These are phyloP conservation scores for Oreortyx pictus DNA, from an alignment of 2,797 vertebrate species.

Conservation along the genomic window DNA sequence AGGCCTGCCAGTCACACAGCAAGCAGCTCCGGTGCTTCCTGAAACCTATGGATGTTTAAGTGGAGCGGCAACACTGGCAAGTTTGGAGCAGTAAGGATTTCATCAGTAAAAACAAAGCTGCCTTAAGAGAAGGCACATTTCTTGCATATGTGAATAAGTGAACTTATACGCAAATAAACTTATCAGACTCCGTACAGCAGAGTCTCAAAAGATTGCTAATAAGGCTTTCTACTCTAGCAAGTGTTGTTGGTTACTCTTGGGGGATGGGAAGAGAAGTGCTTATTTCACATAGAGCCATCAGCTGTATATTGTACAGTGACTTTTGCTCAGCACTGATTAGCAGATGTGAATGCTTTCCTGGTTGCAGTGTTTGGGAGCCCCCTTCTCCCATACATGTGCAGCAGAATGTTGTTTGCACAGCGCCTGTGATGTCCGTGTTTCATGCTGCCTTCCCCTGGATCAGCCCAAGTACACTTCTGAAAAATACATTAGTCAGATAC, in stretches of 20 bases:
- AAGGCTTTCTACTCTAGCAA: neutral
- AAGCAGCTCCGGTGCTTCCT: neutral
- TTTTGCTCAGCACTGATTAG: neutral
- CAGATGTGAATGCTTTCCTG: neutral
- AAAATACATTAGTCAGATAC: neutral
- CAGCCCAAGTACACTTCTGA: neutral
- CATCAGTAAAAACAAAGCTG: neutral
- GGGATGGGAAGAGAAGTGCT: neutral
- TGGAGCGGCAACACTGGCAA: neutral
- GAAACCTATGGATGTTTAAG: rapidly evolving
- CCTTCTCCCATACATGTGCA: neutral
- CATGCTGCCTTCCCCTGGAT: neutral
- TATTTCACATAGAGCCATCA: neutral
- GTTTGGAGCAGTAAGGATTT: neutral
- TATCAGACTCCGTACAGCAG: rapidly evolving
- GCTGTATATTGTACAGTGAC: neutral
- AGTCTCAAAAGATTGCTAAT: neutral
- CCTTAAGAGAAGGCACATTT: neutral
- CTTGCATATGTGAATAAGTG: neutral
- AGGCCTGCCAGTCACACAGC: neutral
- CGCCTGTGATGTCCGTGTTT: neutral
- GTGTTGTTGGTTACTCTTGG: neutral
- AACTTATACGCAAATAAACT: neutral
- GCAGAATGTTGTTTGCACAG: neutral
- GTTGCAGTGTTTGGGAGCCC: neutral